phyloP scores from a whole-genome alignment of 2,113 vertebrate species.

The Peromyscus californicus region DNA sequence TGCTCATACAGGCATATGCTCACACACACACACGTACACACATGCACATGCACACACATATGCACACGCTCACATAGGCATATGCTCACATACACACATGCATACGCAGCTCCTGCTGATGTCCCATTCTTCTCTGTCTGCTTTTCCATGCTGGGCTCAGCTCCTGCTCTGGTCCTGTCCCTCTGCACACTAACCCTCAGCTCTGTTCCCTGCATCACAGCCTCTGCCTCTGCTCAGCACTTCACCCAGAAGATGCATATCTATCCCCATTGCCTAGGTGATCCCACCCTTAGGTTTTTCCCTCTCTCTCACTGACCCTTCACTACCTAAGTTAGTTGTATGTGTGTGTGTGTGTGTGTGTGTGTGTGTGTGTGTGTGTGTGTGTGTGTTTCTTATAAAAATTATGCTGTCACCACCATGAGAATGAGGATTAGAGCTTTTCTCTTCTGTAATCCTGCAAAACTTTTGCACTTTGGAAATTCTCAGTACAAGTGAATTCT shows the following conservation, averaged over 20 bases:
- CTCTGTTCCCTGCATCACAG: neutral
- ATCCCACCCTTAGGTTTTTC: too few relatives aligned
- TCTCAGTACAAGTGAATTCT: neutral
- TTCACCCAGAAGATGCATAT: neutral
- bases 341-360: neutral
- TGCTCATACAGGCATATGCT: too few relatives aligned
- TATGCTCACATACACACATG: too few relatives aligned
- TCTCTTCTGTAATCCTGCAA: neutral
- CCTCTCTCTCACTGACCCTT: neutral
- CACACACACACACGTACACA: too few relatives aligned
- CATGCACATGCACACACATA: too few relatives aligned
- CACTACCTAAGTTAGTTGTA: neutral
- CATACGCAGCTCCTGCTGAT: accelerated
- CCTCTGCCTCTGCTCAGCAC: neutral
- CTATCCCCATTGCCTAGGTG: neutral
- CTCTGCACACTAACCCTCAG: neutral
- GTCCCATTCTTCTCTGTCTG: neutral
- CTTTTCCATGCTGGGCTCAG: neutral
- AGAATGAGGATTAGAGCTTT: neutral
- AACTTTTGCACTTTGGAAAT: neutral
- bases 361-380: neutral
- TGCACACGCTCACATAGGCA: too few relatives aligned
- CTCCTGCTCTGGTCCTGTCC: neutral
- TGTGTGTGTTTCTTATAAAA: neutral
- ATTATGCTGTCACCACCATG: neutral